These are phyloP conservation scores for Tiliacea citrago DNA, from an alignment of 2,888 invertebrate species.

Conservation along the genomic window DNA sequence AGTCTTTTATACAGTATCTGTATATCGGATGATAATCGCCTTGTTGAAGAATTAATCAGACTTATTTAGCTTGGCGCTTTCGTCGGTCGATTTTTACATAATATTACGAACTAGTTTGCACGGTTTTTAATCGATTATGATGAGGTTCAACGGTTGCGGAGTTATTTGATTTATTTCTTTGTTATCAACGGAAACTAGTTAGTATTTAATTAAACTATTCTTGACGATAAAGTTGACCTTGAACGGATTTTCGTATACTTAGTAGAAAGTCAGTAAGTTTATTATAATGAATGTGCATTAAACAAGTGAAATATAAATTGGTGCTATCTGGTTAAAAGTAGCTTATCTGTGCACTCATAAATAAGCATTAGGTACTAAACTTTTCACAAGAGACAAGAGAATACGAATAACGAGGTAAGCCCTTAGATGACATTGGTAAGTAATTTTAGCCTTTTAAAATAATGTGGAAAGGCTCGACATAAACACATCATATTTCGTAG, in stretches of 20 bases:
- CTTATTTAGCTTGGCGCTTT: slow-evolving; percentile 60
- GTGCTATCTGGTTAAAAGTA: not conserved
- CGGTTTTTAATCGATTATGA: slow-evolving; percentile 39
- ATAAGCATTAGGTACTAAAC: not conserved
- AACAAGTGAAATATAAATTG: not conserved
- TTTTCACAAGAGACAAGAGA: not conserved
- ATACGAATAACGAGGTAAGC: not conserved
- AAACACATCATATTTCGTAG: slow-evolving; percentile 8
- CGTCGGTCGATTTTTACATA: slow-evolving; percentile 52
- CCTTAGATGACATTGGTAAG: not conserved
- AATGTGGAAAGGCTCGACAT: not conserved
- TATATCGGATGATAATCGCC: slow-evolving; percentile 74
- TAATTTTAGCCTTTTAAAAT: not conserved
- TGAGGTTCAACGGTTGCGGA: slow-evolving; percentile 35
- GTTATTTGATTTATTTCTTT: slow-evolving; percentile 45
- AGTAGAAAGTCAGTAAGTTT: not conserved
- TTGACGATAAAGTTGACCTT: not conserved
- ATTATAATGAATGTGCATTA: not conserved
- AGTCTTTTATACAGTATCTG: slow-evolving; percentile 67
- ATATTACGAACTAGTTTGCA: slow-evolving; percentile 53
- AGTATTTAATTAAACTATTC: not conserved
- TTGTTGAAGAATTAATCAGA: slow-evolving; percentile 73
- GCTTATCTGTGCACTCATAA: not conserved
- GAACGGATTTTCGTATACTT: not conserved
- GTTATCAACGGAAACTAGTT: slow-evolving; percentile 17